Percentiles rank a stretch among this genome's conserved stretches.
Conservation (phyloP, 2,113 vertebrate species). For the Chauna torquata region DNA sequence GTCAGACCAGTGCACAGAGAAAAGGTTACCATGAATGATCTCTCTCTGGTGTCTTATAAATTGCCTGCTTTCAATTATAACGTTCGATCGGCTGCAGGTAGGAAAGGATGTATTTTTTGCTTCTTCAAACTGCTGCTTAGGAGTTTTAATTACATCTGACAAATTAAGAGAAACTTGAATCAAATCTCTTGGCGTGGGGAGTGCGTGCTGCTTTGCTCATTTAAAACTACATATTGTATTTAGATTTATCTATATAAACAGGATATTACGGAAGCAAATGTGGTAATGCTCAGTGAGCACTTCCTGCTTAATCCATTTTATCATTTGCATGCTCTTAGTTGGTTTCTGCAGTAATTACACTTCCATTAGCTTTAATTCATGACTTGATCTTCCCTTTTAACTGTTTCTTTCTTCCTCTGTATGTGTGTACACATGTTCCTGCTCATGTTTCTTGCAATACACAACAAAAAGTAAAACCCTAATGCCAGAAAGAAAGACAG, state of each 20-base stretch:
- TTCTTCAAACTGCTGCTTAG: background rate
- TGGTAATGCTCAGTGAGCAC: background rate
- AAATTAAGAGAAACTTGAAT: background rate
- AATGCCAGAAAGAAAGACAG: background rate
- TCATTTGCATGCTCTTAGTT: conserved; percentile 24
- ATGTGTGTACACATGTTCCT: background rate
- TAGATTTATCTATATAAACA: background rate
- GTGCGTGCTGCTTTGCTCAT: background rate
- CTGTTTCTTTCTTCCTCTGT: background rate
- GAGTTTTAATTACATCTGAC: conserved; percentile 9
- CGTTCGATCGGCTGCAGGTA: background rate
- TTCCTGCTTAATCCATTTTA: background rate
- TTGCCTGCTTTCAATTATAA: background rate
- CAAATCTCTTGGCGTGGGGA: background rate
- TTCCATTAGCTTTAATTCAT: conserved; percentile 56
- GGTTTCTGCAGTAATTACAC: conserved; percentile 25
- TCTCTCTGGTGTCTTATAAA: background rate
- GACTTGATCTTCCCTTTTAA: conserved; percentile 1
- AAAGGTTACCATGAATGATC: background rate
- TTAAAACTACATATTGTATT: background rate
- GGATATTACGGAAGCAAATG: background rate
- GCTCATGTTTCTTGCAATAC: background rate
- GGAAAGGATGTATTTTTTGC: background rate
- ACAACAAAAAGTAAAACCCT: background rate
- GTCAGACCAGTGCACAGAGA: background rate